Base-by-base conservation (phyloP, 2,113 vertebrate genomes). In the Phalacrocorax pelagicus region DNA sequence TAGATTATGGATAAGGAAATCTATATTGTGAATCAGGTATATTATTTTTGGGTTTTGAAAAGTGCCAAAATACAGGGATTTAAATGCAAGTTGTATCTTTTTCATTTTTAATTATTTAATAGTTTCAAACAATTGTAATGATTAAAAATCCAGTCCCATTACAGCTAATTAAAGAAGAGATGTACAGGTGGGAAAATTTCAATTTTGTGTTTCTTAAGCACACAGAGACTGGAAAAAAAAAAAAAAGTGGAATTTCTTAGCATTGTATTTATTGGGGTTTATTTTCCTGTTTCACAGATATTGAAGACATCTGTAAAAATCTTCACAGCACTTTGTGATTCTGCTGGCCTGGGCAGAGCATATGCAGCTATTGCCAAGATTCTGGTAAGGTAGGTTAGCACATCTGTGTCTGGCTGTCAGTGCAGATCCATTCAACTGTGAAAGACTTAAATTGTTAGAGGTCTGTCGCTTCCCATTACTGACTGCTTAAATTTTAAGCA, bases 361-460 rank as follows among this genome's bases (percentile, higher is more conserved):
- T 98, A 98, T 54, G 96, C 98, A 97, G 98, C 98, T 19, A 85
- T 96, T 46, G 95, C 98, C 90, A 94, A 97, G 93, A 98, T 98
- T 94, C 97, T 98, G 86, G 91, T 97, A 97, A 98, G 98, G 98
- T 98, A 97, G 93, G 98, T 96, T 95, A 96, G 89, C 92, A 62
- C 86, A 95, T 83, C 97, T 92, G 92, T 86, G 94, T 96, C 97
- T 97, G 93, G 88, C 95, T 98, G 98, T 98, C 98, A 96, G 92
- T 86, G 94, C 82, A 95, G 87, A 97, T 94, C 94, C 97, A 96
- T 96, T 98, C 98, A 96, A 2, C 97, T 97, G 97, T 98, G 97
- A 98, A 98, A 97, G 96, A 92, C 97, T 98, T 67, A 96, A 98
- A 98, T 98, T 98, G 98, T 98, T 98, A 97, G 97, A 98, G 97